phyloP scores from a whole-genome alignment of 2,888 invertebrate species.

The Brachycybe producta region DNA sequence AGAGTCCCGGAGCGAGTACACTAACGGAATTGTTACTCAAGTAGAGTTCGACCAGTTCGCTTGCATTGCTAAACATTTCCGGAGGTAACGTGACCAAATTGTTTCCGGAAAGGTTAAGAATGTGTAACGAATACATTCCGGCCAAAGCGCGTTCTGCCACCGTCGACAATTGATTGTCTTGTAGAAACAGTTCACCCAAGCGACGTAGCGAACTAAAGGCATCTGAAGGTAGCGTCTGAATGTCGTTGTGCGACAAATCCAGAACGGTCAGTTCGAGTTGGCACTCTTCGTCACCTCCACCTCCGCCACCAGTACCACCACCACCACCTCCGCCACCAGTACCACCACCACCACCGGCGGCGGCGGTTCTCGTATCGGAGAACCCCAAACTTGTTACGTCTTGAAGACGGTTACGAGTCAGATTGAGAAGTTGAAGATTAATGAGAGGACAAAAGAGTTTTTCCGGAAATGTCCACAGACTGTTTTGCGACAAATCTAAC shows the following conservation, averaged over 20 bases:
- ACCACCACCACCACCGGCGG: neutral
- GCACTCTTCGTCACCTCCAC: conserved; percentile 19
- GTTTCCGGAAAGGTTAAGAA: conserved; percentile 76
- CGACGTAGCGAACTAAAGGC: conserved; percentile 59
- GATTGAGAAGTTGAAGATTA: conserved; percentile 46
- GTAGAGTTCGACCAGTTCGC: conserved; percentile 70
- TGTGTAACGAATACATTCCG: conserved; percentile 61
- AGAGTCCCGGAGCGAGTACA: conserved; percentile 68
- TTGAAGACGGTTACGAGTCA: conserved; percentile 63
- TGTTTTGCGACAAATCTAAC: conserved; percentile 58
- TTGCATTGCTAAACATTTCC: conserved; percentile 61
- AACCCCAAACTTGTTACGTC: conserved; percentile 62
- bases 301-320: conserved; percentile 7
- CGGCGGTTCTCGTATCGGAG: neutral
- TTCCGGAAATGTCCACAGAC: conserved; percentile 25
- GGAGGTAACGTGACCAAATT: conserved; percentile 65
- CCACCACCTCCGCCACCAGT: neutral
- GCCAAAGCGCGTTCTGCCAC: conserved; percentile 65
- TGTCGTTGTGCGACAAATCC: conserved; percentile 61
- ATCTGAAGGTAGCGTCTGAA: conserved; percentile 55
- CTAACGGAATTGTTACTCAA: conserved; percentile 82
- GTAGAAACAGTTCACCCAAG: conserved; percentile 62
- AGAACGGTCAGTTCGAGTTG: conserved; percentile 35
- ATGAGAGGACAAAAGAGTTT: conserved; percentile 24
- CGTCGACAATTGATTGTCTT: conserved; percentile 68